Base-by-base conservation (phyloP, 64 coral and sea anemone genomes). In the Porites australiensis region DNA sequence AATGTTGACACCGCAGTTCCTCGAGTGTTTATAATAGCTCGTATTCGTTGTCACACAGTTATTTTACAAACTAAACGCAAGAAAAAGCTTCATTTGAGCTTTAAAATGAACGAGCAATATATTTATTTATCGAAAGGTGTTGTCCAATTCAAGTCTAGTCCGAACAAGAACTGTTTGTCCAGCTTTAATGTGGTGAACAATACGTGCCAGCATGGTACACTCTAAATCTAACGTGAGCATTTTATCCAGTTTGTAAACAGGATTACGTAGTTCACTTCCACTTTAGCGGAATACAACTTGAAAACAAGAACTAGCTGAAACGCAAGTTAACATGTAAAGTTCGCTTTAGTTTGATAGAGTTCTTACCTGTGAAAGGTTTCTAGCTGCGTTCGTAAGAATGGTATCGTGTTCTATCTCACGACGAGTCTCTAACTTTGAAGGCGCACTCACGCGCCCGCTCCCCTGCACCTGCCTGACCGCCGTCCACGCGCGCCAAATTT, bases 391-490 rank as follows among this genome's bases (percentile, higher is more conserved):
- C 16, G 3, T 5, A 3, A 1, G 23, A 37, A 2, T 12, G 43
- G 13, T 48, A 70, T 21, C 73, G 43, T 76, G 14, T 14, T 7
- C 4, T 44, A 18, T 53, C 12, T 12, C 62, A 64, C 45, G 6
- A 5, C 46, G 49, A 45, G 73, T 76, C 73, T 76, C 73, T 76
- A 76, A 76, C 73, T 51, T 76, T 76, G 45, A 19, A 45, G 15
- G 13, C 12, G 12, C 47, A 74, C 45, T 76, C 73, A 51, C 45
- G 47, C 13, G 73, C 48, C 48, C 44, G 4, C 2, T 5, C 0
- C 27, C 14, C 4, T 76, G 0, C 45, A 76, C 73, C 73, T 76
- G 46, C 45, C 27, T 37, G 27, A 37, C 27, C 27, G 27, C 27
- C 27, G n/a, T 0, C 7, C 66, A 70, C 66, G 66, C 66, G 19